Percentiles rank a stretch among this genome's conserved stretches.
Evolutionary conservation across 2,113 vertebrate species (phyloP).

Genomic region (Nothobranchius furzeri): DNA sequence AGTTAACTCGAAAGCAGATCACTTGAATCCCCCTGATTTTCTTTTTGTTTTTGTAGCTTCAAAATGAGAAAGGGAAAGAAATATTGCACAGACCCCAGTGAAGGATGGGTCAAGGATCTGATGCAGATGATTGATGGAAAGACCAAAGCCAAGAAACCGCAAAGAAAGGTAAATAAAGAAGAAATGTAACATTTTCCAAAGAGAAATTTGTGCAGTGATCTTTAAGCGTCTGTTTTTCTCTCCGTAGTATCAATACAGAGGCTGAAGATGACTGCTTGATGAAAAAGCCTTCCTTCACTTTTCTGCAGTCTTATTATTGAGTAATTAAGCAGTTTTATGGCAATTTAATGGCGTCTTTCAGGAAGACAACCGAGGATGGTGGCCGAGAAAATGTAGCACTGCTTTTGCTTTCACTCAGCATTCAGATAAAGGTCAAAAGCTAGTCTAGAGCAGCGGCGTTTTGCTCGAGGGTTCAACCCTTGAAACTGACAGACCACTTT

Average conservation of each 20-base stretch:
- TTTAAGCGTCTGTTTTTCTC: not conserved
- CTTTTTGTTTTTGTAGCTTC: slow-evolving; percentile 57
- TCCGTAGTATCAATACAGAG: slow-evolving; percentile 6
- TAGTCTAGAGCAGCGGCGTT: slow-evolving; percentile 5
- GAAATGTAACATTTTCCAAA: not conserved
- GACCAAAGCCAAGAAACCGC: rapidly evolving
- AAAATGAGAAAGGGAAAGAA: slow-evolving; percentile 40
- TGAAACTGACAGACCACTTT: not conserved
- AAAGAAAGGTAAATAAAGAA: slow-evolving; percentile 12
- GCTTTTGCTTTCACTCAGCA: slow-evolving; percentile 58
- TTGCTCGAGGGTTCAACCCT: slow-evolving; percentile 6
- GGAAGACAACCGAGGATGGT: not conserved
- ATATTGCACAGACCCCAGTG: slow-evolving; percentile 64
- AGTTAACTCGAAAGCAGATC: no score
- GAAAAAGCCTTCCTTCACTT: not conserved
- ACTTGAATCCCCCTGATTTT: no score
- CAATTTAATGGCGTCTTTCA: slow-evolving; percentile 22
- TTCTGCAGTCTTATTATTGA: slow-evolving; percentile 17
- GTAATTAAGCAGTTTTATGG: slow-evolving; percentile 22
- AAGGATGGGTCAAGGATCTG: slow-evolving; percentile 52
- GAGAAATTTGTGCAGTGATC: not conserved
- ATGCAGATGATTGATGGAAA: slow-evolving; percentile 26
- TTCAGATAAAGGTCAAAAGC: slow-evolving; percentile 16
- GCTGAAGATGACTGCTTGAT: slow-evolving; percentile 7
- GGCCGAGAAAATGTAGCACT: slow-evolving; percentile 20